phyloP scores from a whole-genome alignment of 2,888 invertebrate species.

The Dione juno region DNA sequence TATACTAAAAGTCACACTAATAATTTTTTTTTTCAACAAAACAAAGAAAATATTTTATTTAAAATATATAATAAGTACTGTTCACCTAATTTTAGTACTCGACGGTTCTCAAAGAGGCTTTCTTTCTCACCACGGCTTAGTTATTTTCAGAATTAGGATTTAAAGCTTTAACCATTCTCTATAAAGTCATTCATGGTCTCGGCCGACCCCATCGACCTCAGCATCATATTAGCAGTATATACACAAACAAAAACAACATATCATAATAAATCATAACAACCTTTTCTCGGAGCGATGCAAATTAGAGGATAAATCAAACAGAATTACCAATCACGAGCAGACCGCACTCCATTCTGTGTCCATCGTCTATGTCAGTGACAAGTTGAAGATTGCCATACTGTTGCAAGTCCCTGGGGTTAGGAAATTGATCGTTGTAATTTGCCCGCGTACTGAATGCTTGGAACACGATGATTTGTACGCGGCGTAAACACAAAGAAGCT shows the following conservation, averaged over 20 bases:
- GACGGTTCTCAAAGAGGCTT: too few relatives aligned
- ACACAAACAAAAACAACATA: background rate
- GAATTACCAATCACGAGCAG: conserved; percentile 50
- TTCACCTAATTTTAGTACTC: too few relatives aligned
- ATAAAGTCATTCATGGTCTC: too few relatives aligned
- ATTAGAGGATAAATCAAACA: conserved; percentile 45
- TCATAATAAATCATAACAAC: conserved; percentile 3
- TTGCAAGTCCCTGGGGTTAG: conserved; percentile 65
- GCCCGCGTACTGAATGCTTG: conserved; percentile 59
- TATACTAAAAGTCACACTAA: too few relatives aligned
- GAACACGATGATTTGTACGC: conserved; percentile 54
- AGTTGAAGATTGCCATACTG: conserved; percentile 73
- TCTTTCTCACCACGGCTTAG: too few relatives aligned
- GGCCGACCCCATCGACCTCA: too few relatives aligned
- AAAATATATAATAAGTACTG: too few relatives aligned
- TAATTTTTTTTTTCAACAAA: too few relatives aligned
- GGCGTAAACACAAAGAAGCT: conserved; percentile 52
- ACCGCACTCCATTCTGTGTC: conserved; percentile 52
- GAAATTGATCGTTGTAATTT: conserved; percentile 78
- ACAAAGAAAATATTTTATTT: too few relatives aligned
- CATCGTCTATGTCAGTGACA: conserved; percentile 69
- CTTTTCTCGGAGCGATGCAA: conserved; percentile 39
- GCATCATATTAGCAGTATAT: background rate
- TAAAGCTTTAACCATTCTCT: too few relatives aligned
- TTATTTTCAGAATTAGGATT: too few relatives aligned